phyloP scores from a whole-genome alignment of 2,888 invertebrate species.

The Lysandra coridon region DNA sequence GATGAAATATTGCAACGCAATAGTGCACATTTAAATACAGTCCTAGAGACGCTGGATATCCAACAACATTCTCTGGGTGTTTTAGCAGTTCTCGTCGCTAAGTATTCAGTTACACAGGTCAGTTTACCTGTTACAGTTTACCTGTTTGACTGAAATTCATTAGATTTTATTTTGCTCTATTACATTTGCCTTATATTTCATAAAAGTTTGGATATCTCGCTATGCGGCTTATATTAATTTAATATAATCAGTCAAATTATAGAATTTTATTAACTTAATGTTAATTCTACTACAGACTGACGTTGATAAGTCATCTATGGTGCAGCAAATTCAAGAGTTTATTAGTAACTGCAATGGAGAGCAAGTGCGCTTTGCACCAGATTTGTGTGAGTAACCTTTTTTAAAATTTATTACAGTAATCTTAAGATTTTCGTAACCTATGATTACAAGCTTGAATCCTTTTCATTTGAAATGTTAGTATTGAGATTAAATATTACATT shows the following conservation, averaged over 20 bases:
- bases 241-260: neutral
- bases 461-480: too few species aligned
- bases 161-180: neutral
- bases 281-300: conserved; percentile 58
- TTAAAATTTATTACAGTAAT: neutral
- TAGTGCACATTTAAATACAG: conserved; percentile 91
- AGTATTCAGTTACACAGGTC: conserved; percentile 83
- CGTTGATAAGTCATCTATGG: conserved; percentile 78
- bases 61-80: conserved; percentile 96
- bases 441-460: too few species aligned
- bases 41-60: conserved; percentile 93
- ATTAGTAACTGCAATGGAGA: conserved; percentile 92
- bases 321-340: conserved; percentile 91
- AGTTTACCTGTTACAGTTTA: conserved; percentile 42
- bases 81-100: conserved; percentile 90
- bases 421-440: neutral
- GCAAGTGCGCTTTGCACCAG: conserved; percentile 92
- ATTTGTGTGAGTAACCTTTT: conserved; percentile 85
- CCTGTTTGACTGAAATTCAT: neutral
- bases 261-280: neutral
- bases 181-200: too few species aligned
- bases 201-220: too few species aligned
- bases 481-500: too few species aligned
- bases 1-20: conserved; percentile 90
- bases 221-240: too few species aligned